These are phyloP conservation scores for Polyommatus iphigenia DNA, from an alignment of 2,888 invertebrate genomes.

Conservation along the genomic window DNA sequence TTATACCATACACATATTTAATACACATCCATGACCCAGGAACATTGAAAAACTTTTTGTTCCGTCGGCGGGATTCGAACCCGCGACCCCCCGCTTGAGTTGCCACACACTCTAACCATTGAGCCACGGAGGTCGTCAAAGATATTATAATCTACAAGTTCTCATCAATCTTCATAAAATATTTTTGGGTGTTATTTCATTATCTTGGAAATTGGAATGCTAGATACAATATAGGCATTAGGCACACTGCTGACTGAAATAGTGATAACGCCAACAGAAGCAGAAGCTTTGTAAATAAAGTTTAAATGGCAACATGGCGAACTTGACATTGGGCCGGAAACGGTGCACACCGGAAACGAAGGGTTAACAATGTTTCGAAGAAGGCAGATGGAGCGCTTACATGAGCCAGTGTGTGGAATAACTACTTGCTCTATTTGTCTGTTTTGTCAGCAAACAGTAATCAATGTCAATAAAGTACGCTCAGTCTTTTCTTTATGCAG, in stretches of 20 bases:
- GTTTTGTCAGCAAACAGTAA: too few relatives aligned
- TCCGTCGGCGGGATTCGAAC: too few relatives aligned
- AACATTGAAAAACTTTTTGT: too few relatives aligned
- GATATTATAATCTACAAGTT: too few relatives aligned
- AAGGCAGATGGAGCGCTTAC: constrained; percentile 46
- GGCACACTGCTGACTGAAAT: neutral
- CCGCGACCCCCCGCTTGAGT: too few relatives aligned
- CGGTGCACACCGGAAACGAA: constrained; percentile 55
- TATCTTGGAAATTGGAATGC: neutral
- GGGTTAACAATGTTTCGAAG: constrained; percentile 70
- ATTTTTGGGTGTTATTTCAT: neutral
- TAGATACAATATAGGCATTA: neutral
- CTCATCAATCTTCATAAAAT: too few relatives aligned
- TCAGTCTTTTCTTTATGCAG: too few relatives aligned
- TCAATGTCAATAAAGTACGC: too few relatives aligned
- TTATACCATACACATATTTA: too few relatives aligned
- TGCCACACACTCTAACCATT: too few relatives aligned
- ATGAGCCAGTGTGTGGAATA: constrained; percentile 33
- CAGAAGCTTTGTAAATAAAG: constrained; percentile 1
- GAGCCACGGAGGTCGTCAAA: too few relatives aligned
- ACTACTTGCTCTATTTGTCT: neutral
- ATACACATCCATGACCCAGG: too few relatives aligned
- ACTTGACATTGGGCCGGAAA: constrained; percentile 68
- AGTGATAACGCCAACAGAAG: neutral
- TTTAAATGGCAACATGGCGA: constrained; percentile 44